Evolutionary conservation across 2,888 invertebrate genomes (phyloP).

Genomic region (Apodemia mormo): DNA sequence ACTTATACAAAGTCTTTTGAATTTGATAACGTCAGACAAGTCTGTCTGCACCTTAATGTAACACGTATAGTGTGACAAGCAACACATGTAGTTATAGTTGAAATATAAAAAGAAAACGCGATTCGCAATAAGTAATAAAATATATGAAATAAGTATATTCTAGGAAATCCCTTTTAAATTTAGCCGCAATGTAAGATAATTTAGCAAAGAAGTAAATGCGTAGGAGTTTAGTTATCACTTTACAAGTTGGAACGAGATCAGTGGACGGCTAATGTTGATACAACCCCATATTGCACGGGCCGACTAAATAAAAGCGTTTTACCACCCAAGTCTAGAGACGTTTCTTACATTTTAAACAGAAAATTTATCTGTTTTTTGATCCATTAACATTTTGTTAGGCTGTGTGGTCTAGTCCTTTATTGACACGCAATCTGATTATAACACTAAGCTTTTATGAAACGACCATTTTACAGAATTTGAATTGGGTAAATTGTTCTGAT

Average conservation of each 20-base stretch:
- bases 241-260: constrained; percentile 40
- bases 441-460: too few species aligned
- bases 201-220: constrained; percentile 47
- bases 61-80: too few species aligned
- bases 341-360: constrained; percentile 6
- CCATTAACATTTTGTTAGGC: neutral
- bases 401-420: constrained; percentile 4
- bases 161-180: neutral
- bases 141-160: neutral
- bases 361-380: constrained; percentile 1
- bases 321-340: constrained; percentile 20
- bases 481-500: too few species aligned
- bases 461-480: too few species aligned
- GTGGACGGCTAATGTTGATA: constrained; percentile 49
- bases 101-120: neutral
- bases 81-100: too few species aligned
- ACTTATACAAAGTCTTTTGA: too few species aligned
- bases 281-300: constrained; percentile 45
- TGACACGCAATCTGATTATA: constrained; percentile 39
- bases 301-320: constrained; percentile 21
- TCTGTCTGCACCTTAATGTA: too few species aligned
- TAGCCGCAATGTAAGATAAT: constrained; percentile 38
- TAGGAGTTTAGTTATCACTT: constrained; percentile 50
- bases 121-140: neutral
- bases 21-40: too few species aligned